phyloP scores from a whole-genome alignment of 2,797 vertebrate genomes.

The Clarias laeviceps region DNA sequence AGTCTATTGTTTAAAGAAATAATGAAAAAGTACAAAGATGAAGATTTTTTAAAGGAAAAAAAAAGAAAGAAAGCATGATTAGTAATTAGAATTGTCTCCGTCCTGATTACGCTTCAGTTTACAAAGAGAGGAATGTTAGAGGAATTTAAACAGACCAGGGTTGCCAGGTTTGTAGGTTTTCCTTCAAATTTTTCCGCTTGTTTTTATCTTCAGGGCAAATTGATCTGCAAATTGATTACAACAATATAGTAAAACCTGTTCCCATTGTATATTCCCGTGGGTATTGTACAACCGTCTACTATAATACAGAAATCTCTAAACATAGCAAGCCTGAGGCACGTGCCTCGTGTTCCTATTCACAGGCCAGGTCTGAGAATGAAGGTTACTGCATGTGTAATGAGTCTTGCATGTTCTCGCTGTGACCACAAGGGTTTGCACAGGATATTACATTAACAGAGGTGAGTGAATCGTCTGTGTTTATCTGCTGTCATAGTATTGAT shows the following conservation, averaged over 20 bases:
- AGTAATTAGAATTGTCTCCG: background rate
- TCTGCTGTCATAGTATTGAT: background rate
- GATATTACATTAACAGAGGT: background rate
- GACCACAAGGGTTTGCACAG: background rate
- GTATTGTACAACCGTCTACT: no score
- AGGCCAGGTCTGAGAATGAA: background rate
- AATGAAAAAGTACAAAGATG: no score
- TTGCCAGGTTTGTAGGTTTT: background rate
- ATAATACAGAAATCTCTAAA: background rate
- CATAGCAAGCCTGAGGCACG: background rate
- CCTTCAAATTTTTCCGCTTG: background rate
- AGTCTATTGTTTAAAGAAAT: background rate
- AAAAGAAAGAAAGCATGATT: background rate
- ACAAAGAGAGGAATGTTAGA: background rate
- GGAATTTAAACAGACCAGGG: background rate
- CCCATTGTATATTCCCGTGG: background rate
- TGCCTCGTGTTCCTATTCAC: background rate
- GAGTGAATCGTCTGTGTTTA: background rate
- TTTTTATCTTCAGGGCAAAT: background rate
- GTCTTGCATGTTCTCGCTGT: background rate
- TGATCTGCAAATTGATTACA: background rate
- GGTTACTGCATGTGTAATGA: background rate
- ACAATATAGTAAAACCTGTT: background rate
- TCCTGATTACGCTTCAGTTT: background rate
- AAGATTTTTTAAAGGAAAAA: background rate